phyloP scores from a whole-genome alignment of 2,797 vertebrate genomes.

The Acrocephalus scirpaceus region DNA sequence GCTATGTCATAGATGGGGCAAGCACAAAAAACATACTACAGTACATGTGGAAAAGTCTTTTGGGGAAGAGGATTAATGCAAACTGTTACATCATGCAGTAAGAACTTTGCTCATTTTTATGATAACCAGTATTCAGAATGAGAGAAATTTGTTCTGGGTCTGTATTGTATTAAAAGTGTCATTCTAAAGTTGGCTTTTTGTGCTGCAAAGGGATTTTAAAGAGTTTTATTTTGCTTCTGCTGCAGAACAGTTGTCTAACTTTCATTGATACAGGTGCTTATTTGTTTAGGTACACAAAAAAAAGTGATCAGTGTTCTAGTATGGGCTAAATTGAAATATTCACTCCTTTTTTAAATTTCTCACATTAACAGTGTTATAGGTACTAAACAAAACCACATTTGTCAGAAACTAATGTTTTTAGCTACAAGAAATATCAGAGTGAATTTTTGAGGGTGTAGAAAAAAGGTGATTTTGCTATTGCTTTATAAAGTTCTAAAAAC shows the following conservation, averaged over 20 bases:
- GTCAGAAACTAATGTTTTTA: background rate
- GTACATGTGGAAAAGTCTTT: background rate
- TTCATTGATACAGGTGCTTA: background rate
- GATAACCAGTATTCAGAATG: background rate
- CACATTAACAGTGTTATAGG: background rate
- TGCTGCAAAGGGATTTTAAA: background rate
- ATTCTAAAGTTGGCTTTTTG: background rate
- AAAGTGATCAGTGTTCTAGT: background rate
- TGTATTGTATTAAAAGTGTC: background rate
- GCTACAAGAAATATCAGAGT: background rate
- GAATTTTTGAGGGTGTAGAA: background rate
- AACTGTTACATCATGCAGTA: background rate
- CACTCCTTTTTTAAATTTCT: background rate
- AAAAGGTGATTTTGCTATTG: background rate
- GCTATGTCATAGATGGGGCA: background rate
- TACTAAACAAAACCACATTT: background rate
- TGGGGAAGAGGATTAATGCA: background rate
- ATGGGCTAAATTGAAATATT: background rate
- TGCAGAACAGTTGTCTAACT: rapidly evolving
- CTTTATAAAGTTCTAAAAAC: background rate
- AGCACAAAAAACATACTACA: background rate
- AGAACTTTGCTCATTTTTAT: background rate
- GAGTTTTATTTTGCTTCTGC: background rate
- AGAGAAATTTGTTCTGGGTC: background rate
- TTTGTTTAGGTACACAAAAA: background rate